phyloP scores from a whole-genome alignment of 1,140 invertebrate species.

The Danaus plexippus region DNA sequence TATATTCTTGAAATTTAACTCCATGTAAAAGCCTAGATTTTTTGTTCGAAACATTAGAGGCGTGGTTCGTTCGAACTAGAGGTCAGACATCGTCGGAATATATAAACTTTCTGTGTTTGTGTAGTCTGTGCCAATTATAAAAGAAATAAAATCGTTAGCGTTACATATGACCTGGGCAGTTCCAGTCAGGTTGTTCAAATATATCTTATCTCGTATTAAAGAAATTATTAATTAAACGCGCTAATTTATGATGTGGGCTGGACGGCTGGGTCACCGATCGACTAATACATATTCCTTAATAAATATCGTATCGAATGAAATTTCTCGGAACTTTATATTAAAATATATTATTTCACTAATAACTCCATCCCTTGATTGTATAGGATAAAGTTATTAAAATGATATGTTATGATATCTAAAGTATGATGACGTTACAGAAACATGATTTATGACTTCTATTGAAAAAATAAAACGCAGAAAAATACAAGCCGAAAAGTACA shows the following conservation, averaged over 20 bases:
- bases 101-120: constrained; percentile 3
- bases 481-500: too few relatives aligned
- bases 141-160: constrained; percentile 66
- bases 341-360: constrained; percentile 27
- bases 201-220: constrained; percentile 63
- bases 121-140: constrained; percentile 52
- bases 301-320: constrained; percentile 35
- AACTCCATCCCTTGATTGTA: constrained; percentile 19
- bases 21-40: too few relatives aligned
- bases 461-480: too few relatives aligned
- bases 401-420: too few relatives aligned
- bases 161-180: constrained; percentile 63
- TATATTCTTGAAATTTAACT: too few relatives aligned
- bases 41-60: too few relatives aligned
- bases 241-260: constrained; percentile 46
- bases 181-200: constrained; percentile 63
- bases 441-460: too few relatives aligned
- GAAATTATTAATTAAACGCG: constrained; percentile 66
- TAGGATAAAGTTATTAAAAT: neutral
- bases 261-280: constrained; percentile 27
- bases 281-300: constrained; percentile 48
- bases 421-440: too few relatives aligned
- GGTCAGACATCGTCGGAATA: neutral
- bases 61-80: too few relatives aligned
- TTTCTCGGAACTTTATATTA: constrained; percentile 36